phyloP scores from a whole-genome alignment of 2,888 invertebrate species.

The Aphidius colemani region DNA sequence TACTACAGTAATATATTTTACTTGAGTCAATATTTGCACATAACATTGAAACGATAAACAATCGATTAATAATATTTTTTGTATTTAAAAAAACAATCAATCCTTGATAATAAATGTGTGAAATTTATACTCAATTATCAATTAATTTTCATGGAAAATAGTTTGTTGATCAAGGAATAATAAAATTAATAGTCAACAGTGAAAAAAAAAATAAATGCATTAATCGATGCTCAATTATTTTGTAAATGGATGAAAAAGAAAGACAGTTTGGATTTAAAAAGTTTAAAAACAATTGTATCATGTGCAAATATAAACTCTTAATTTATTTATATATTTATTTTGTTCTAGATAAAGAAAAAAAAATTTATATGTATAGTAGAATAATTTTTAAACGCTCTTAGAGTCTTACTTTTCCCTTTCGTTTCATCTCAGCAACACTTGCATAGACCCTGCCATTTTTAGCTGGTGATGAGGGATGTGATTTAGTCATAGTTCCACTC shows the following conservation, averaged over 20 bases:
- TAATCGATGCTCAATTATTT: neutral
- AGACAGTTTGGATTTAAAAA: neutral
- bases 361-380: slow-evolving; percentile 9
- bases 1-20: too few species aligned
- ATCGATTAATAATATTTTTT: too few species aligned
- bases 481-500: slow-evolving; percentile 63
- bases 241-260: neutral
- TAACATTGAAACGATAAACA: too few species aligned
- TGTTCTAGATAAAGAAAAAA: slow-evolving; percentile 10
- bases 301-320: too few species aligned
- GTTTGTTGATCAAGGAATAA: too few species aligned
- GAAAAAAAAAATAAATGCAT: neutral
- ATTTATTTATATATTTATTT: too few species aligned
- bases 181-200: too few species aligned
- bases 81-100: too few species aligned
- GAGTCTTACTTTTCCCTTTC: slow-evolving; percentile 72
- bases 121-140: too few species aligned
- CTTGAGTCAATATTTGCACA: too few species aligned
- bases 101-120: too few species aligned
- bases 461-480: slow-evolving; percentile 73
- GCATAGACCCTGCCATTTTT: slow-evolving; percentile 78
- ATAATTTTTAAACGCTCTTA: slow-evolving; percentile 20
- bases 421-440: slow-evolving; percentile 94
- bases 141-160: too few species aligned
- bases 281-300: neutral